Evolutionary conservation across 2,888 invertebrate genomes (phyloP).

Genomic region (Saturnia pavonia): DNA sequence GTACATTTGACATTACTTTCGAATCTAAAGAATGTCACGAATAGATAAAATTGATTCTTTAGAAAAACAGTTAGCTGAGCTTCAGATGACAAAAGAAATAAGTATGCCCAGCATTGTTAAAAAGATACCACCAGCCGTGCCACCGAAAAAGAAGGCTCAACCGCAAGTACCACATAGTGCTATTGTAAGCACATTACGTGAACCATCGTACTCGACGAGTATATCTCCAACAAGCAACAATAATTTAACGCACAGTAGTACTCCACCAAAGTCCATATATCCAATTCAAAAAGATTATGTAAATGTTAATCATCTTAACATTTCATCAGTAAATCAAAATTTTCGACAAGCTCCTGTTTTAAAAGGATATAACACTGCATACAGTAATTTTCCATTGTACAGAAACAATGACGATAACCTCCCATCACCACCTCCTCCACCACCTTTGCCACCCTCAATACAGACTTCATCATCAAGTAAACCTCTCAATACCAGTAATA

Average conservation of each 20-base stretch:
- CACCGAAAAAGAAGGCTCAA: conserved; percentile 88
- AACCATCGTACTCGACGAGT: conserved; percentile 88
- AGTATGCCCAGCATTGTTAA: conserved; percentile 57
- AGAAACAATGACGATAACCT: conserved; percentile 76
- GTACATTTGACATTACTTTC: conserved; percentile 20
- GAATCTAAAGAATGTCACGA: conserved; percentile 58
- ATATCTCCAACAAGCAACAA: conserved; percentile 69
- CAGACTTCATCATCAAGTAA: conserved; percentile 37
- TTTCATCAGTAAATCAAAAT: conserved; percentile 42
- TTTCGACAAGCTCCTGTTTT: conserved; percentile 43
- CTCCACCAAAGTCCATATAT: conserved; percentile 29
- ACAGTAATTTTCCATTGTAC: conserved; percentile 80
- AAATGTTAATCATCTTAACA: conserved; percentile 56
- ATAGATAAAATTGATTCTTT: conserved; percentile 83
- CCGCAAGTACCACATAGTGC: conserved; percentile 90
- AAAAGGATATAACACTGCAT: conserved; percentile 69
- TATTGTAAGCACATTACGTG: conserved; percentile 84
- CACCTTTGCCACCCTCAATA: conserved; percentile 72
- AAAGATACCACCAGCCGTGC: conserved; percentile 90
- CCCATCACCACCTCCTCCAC: conserved; percentile 82
- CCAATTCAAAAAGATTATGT: conserved; percentile 57
- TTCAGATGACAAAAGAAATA: conserved; percentile 82
- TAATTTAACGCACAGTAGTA: conserved; percentile 56
- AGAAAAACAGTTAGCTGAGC: conserved; percentile 86
- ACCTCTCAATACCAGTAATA: conserved; percentile 59